Evolutionary conservation across 2,113 vertebrate genomes (phyloP).

Genomic region (Planiliza haematocheilus): DNA sequence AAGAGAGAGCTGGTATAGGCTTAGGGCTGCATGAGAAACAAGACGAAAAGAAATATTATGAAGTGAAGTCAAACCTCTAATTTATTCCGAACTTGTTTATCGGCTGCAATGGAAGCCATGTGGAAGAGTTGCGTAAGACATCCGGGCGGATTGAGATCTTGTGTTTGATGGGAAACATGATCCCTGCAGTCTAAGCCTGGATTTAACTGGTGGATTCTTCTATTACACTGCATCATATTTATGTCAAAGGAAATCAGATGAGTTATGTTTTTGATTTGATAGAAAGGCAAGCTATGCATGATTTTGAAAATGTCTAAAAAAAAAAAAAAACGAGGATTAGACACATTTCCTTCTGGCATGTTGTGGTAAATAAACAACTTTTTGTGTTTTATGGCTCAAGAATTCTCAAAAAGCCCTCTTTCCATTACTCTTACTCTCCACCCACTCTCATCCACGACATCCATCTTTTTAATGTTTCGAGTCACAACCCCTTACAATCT

Average conservation of each 20-base stretch:
- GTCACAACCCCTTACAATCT: slow-evolving; percentile 42
- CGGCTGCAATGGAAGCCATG: slow-evolving; percentile 43
- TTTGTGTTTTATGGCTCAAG: background rate
- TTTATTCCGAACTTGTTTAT: slow-evolving; percentile 61
- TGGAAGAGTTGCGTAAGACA: slow-evolving; percentile 40
- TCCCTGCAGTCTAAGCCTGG: slow-evolving; percentile 38
- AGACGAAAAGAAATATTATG: background rate
- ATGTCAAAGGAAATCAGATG: slow-evolving; percentile 9
- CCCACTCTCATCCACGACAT: slow-evolving; percentile 28
- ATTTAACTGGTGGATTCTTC: slow-evolving; percentile 34
- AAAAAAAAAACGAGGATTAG: background rate
- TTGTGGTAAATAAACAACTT: slow-evolving; percentile 5
- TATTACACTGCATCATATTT: slow-evolving; percentile 15
- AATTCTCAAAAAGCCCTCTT: background rate
- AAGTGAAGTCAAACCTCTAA: slow-evolving; percentile 11
- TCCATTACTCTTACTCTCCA: background rate
- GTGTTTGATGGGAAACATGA: slow-evolving; percentile 21
- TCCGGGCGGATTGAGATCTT: slow-evolving; percentile 10
- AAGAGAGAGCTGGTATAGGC: slow-evolving; percentile 7
- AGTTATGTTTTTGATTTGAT: background rate
- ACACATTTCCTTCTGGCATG: background rate
- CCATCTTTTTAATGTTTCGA: slow-evolving; percentile 55
- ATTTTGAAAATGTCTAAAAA: background rate
- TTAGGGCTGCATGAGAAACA: slow-evolving; percentile 18
- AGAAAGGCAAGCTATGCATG: slow-evolving; percentile 2